Base-by-base conservation (phyloP, 2,113 vertebrate genomes). In the Pitta sordida region DNA sequence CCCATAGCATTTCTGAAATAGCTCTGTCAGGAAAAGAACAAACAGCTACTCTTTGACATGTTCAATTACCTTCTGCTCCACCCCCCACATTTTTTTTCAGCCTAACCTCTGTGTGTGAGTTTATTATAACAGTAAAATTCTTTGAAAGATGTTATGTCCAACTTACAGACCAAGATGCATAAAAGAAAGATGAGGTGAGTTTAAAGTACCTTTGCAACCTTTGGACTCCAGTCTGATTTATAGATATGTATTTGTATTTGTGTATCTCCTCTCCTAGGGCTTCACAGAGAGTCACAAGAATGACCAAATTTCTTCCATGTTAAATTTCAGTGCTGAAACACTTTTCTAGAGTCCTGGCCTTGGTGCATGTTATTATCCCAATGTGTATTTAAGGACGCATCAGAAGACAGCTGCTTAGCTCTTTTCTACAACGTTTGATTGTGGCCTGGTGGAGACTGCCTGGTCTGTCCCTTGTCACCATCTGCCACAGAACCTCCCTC, bases 91-190 rank as follows among this genome's bases (percentile, higher is more conserved):
- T 95, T 83, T 73, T 95, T 94, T 87, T 68, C 48, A 76, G 14
- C 36, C 48, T 62, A 85, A 89, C 9, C 27, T 53, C 32, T 52
- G 19, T 82, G 10, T 46, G 9, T 74, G 69, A 59, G 19, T 91
- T 93, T 92, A 77, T 91, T 90, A 12, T 46, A 83, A 88, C 63
- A 94, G 82, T 68, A 91, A 88, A 90, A 93, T 73, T 91, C 18
- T 83, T 86, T 90, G 78, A 76, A 93, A 91, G 53, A 52, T 79
- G 51, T 34, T 62, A 48, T 17, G 23, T 71, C 62, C 52, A 73
- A 73, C 58, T 87, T 87, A 22, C 16, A 76, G 67, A 87, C 34
- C 32, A 62, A 90, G 53, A 62, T 91, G 49, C 39, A 37, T 60
- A 73, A 75, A 89, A 85, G 41, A 88, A 92, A 83, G 10, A 34